Base-by-base conservation (phyloP, 1,140 invertebrate genomes). In the Plodia interpunctella region DNA sequence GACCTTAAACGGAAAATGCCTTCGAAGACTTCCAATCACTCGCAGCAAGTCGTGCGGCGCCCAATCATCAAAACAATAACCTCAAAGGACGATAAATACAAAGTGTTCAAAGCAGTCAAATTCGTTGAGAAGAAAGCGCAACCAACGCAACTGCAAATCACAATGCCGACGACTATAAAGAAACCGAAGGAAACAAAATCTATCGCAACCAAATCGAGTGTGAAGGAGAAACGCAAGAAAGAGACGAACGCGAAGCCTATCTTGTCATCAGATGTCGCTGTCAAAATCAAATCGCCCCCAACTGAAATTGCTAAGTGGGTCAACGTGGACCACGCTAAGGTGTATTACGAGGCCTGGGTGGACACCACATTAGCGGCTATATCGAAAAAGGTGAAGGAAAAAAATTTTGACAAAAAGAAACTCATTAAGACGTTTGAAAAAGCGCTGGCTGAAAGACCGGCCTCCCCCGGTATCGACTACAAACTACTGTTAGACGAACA, bases 331-430 rank as follows among this genome's bases (percentile, higher is more conserved):
- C 71, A 79, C 11, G 79, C 80, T 0, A 76, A 76, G 57, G 76
- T 72, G 0, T 86, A 86, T 51, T 87, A 87, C 62, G 84, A 86
- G 52, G 84, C 83, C 0, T 87, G 84, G 83, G 68, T 87, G 0
- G 65, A 78, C 20, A 82, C 72, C 5, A 79, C 74, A 0, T 30
- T 80, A 9, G 60, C 79, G 10, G 79, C 78, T 1, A 63, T 80
- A 17, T 65, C 74, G 0, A 80, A 67, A 50, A 62, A 56, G 15
- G 49, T 60, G 0, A 66, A 72, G 10, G 64, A 78, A 17, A 72
- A 70, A 44, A 1, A 60, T 2, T 62, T 55, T 55, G 74, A 78
- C 5, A 78, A 73, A 20, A 49, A 72, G 49, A 55, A 66, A 8
- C 59, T 71, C 1, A 50, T 78, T 0, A 54, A 70, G 35, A 58